Evolutionary conservation across 2,888 invertebrate genomes (phyloP).

Genomic region (Ectropis crepuscularia): DNA sequence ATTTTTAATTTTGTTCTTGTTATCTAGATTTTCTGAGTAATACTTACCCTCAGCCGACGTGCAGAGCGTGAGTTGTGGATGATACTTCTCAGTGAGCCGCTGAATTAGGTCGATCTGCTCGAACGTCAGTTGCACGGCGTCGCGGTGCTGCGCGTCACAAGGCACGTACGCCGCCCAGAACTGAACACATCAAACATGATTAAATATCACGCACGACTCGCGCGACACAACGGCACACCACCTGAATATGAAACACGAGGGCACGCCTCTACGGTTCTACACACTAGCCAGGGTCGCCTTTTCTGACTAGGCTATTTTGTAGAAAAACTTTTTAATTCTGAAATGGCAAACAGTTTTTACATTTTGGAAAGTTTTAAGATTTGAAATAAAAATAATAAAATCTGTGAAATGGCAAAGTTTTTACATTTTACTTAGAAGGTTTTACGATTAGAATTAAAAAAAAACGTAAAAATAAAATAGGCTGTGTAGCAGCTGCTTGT

Average conservation of each 20-base stretch:
- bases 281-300: no score
- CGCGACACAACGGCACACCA: conserved; percentile 31
- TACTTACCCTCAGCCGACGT: conserved; percentile 90
- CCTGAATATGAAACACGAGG: conserved; percentile 59
- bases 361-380: no score
- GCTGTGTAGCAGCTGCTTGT: no score
- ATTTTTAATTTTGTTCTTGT: not conserved
- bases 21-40: not conserved
- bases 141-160: conserved; percentile 92
- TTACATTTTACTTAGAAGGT: no score
- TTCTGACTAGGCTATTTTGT: no score
- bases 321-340: no score
- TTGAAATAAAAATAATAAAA: no score
- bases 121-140: conserved; percentile 92
- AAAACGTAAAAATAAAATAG: no score
- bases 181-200: conserved; percentile 79
- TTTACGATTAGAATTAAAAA: no score
- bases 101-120: conserved; percentile 95
- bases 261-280: conserved; percentile 38
- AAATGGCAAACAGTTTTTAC: no score
- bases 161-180: conserved; percentile 95
- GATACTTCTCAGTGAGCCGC: conserved; percentile 91
- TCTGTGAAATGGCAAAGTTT: no score
- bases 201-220: conserved; percentile 69
- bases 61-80: conserved; percentile 90